phyloP scores from a whole-genome alignment of 2,797 vertebrate species.

The Arrhamphus sclerolepis region DNA sequence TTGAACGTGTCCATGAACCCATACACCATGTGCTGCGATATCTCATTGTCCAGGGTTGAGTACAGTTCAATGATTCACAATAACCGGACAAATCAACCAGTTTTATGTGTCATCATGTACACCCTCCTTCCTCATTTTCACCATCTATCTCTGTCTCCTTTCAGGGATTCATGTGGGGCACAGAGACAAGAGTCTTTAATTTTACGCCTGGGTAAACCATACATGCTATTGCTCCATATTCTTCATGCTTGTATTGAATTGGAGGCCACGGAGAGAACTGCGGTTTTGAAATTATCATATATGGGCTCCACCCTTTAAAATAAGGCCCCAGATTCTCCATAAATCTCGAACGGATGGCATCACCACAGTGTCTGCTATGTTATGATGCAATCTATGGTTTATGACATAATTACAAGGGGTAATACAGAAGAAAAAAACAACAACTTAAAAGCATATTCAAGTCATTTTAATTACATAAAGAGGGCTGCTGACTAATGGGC shows the following conservation, averaged over 20 bases:
- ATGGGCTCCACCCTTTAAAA: conserved; percentile 48
- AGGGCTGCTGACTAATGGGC: conserved; percentile 62
- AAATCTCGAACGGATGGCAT: conserved; percentile 53
- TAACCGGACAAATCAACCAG: conserved; percentile 50
- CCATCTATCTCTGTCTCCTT: conserved; percentile 21
- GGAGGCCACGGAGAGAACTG: conserved; percentile 44
- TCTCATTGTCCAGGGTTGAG: conserved; percentile 46
- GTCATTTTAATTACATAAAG: conserved; percentile 67
- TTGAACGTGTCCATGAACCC: conserved; percentile 9
- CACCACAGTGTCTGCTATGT: conserved; percentile 38
- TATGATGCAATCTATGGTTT: conserved; percentile 42
- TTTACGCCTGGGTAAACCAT: conserved; percentile 79
- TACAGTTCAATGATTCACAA: conserved; percentile 46
- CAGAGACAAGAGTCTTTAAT: conserved; percentile 78
- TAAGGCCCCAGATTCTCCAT: conserved; percentile 29
- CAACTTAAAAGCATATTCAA: conserved; percentile 56
- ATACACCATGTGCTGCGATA: conserved; percentile 24
- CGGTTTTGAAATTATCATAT: conserved; percentile 60
- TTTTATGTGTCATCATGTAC: conserved; percentile 54
- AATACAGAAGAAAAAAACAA: conserved; percentile 47
- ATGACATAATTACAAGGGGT: conserved; percentile 67
- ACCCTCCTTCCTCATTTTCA: conserved; percentile 25
- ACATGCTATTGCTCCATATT: conserved; percentile 70
- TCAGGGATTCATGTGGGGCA: conserved; percentile 73
- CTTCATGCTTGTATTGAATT: conserved; percentile 63